Evolutionary conservation across 2,113 vertebrate genomes (phyloP).

Genomic region (Carassius auratus): DNA sequence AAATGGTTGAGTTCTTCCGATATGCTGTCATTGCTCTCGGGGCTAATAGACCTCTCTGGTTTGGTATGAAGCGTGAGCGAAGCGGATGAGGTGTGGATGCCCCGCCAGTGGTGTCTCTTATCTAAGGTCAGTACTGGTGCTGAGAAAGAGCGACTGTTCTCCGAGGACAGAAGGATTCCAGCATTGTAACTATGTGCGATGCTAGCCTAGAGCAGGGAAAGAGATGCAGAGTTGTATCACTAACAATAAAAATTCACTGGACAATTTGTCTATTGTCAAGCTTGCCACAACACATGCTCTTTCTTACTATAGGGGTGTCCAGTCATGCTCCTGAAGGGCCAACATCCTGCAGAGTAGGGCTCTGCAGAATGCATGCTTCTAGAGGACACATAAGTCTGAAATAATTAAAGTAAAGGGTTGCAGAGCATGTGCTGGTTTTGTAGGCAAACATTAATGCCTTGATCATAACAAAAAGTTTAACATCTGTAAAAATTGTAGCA

Average conservation of each 20-base stretch:
- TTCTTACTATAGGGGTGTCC: not conserved
- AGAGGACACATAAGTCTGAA: no score
- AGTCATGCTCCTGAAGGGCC: not conserved
- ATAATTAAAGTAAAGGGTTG: no score
- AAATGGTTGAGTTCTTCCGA: conserved; percentile 97
- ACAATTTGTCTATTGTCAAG: not conserved
- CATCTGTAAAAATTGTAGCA: no score
- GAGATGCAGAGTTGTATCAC: not conserved
- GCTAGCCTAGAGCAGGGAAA: conserved; percentile 58
- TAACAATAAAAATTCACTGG: not conserved
- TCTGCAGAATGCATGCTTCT: no score
- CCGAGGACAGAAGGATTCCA: conserved; percentile 87
- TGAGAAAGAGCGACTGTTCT: conserved; percentile 89
- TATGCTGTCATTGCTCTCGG: conserved; percentile 98
- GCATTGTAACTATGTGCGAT: conserved; percentile 74
- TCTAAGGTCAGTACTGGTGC: conserved; percentile 82
- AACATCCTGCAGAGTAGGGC: no score
- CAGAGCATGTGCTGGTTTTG: no score
- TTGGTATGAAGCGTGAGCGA: conserved; percentile 66
- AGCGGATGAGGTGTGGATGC: conserved; percentile 60
- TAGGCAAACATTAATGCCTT: no score
- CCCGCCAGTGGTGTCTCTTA: conserved; percentile 74
- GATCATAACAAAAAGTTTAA: no score
- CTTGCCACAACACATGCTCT: not conserved
- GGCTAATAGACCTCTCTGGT: conserved; percentile 88